Evolutionary conservation across 2,888 invertebrate genomes (phyloP).

Genomic region (Drosophila affinis): DNA sequence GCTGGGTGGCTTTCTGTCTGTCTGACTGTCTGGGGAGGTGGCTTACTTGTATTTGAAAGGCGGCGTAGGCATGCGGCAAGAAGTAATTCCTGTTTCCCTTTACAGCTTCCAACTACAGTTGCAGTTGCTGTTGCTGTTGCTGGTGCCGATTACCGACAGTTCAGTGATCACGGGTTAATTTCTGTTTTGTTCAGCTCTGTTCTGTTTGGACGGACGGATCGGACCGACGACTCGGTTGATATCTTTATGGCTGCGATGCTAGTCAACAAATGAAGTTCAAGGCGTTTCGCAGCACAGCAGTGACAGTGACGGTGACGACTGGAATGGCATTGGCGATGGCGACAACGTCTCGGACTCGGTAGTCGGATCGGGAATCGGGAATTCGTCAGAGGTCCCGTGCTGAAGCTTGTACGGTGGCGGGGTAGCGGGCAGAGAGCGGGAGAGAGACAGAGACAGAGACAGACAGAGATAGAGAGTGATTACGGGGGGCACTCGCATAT

Average conservation of each 20-base stretch:
- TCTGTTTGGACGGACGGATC: background rate
- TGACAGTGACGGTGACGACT: slow-evolving; percentile 16
- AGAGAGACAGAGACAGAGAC: slow-evolving; percentile 24
- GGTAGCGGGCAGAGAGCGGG: slow-evolving; percentile 12
- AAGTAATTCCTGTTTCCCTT: slow-evolving; percentile 25
- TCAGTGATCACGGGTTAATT: slow-evolving; percentile 8
- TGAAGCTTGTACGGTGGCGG: slow-evolving; percentile 1
- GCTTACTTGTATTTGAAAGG: slow-evolving; percentile 71
- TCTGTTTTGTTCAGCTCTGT: background rate
- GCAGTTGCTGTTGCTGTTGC: background rate
- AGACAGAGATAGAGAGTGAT: slow-evolving; percentile 4
- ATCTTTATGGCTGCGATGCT: slow-evolving; percentile 71
- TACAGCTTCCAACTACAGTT: slow-evolving; percentile 19
- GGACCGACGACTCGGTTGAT: slow-evolving; percentile 35
- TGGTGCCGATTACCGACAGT: background rate
- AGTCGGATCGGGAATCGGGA: slow-evolving; percentile 26
- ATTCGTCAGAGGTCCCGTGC: slow-evolving; percentile 42
- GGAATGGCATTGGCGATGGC: slow-evolving; percentile 15
- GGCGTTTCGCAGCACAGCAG: slow-evolving; percentile 46
- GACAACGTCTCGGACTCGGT: slow-evolving; percentile 23
- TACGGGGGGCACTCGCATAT: slow-evolving; percentile 34
- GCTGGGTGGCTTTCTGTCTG: background rate
- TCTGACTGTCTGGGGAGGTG: slow-evolving; percentile 34
- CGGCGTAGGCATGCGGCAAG: slow-evolving; percentile 64
- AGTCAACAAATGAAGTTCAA: slow-evolving; percentile 73